These are phyloP conservation scores for Plectropomus leopardus DNA, from an alignment of 2,113 vertebrate genomes.

Conservation along the genomic window DNA sequence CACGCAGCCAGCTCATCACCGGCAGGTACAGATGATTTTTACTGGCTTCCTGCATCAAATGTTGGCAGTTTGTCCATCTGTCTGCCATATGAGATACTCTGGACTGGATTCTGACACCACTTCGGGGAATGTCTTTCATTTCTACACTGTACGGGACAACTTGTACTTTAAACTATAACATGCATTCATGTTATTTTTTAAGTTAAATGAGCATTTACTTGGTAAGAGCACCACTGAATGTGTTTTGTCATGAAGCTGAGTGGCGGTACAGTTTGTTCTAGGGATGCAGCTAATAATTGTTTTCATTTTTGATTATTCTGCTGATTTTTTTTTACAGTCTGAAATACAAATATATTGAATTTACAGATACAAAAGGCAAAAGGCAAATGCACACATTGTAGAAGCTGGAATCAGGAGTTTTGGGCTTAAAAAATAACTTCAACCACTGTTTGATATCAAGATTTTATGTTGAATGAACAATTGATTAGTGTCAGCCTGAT, in stretches of 20 bases:
- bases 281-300: neutral
- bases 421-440: too few relatives aligned
- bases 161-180: neutral
- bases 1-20: slow-evolving; percentile 95
- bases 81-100: neutral
- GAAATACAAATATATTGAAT: neutral
- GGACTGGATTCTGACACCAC: neutral
- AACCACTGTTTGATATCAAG: neutral
- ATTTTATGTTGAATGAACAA: neutral
- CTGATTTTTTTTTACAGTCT: neutral
- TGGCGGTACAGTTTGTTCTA: neutral
- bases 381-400: neutral
- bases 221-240: neutral
- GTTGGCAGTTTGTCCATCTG: neutral
- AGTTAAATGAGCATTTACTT: neutral
- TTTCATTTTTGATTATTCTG: neutral
- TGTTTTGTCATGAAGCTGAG: neutral
- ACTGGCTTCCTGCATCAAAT: too few relatives aligned
- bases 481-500: neutral
- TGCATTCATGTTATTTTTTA: neutral
- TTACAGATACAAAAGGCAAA: neutral
- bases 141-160: neutral
- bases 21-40: slow-evolving; percentile 87
- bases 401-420: neutral
- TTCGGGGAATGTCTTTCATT: neutral